These are phyloP conservation scores for Petroica traversi DNA, from an alignment of 2,113 vertebrate species.

Conservation along the genomic window DNA sequence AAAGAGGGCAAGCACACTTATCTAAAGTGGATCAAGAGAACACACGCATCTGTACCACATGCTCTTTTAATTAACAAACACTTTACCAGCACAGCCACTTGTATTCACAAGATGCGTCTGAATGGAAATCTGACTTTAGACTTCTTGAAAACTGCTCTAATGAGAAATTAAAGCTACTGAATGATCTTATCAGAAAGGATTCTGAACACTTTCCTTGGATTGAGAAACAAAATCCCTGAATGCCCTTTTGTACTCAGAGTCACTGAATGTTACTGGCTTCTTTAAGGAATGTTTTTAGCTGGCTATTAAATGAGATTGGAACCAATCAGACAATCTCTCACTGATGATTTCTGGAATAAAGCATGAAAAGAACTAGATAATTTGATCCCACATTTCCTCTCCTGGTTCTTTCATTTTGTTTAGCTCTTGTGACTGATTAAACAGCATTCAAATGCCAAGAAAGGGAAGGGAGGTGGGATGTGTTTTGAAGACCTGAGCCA, in stretches of 20 bases:
- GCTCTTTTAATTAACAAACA: conserved; percentile 67
- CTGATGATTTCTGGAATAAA: conserved; percentile 36
- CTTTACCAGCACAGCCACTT: conserved; percentile 66
- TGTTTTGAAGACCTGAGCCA: not conserved
- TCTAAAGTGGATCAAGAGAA: conserved; percentile 64
- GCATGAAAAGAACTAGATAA: conserved; percentile 51
- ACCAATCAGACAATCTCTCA: conserved; percentile 39
- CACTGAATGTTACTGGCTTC: conserved; percentile 24
- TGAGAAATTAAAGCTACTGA: conserved; percentile 72
- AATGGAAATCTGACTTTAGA: conserved; percentile 61
- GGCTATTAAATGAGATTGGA: conserved; percentile 59
- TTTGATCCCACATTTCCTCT: conserved; percentile 39
- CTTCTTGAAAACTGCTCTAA: conserved; percentile 61
- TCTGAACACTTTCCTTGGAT: conserved; percentile 41
- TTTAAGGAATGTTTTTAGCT: conserved; percentile 36
- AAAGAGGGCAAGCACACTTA: conserved; percentile 14
- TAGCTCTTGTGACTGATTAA: not conserved
- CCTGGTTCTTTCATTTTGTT: conserved; percentile 22
- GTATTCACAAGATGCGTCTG: conserved; percentile 63
- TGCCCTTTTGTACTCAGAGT: conserved; percentile 61
- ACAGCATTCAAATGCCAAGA: not conserved
- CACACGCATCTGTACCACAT: not conserved
- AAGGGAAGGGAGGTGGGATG: conserved; percentile 6
- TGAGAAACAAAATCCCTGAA: conserved; percentile 75
- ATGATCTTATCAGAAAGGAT: conserved; percentile 57